These are phyloP conservation scores for Pygocentrus nattereri DNA, from an alignment of 2,797 vertebrate genomes.

Conservation along the genomic window DNA sequence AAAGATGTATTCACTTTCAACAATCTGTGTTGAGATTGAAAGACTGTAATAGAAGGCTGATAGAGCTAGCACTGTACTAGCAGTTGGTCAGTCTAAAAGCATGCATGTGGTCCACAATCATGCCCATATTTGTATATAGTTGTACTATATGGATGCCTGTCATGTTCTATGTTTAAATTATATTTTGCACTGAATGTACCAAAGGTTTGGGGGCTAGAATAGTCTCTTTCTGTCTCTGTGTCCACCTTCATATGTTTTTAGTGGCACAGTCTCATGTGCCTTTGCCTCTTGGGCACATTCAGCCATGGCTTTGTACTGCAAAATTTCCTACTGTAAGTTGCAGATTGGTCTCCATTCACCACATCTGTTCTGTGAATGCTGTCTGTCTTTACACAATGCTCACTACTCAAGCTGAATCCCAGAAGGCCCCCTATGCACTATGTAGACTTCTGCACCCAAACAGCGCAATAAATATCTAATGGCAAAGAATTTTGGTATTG, in stretches of 20 bases:
- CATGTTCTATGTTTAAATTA: conserved; percentile 81
- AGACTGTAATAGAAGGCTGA: conserved; percentile 46
- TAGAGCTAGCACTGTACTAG: conserved; percentile 33
- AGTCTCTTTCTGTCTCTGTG: conserved; percentile 67
- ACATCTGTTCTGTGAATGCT: neutral
- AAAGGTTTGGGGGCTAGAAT: conserved; percentile 82
- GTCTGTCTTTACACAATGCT: no score
- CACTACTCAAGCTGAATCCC: no score
- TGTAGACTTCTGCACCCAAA: no score
- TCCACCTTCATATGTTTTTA: conserved; percentile 23
- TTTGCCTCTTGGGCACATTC: conserved; percentile 11
- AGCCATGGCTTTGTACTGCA: neutral
- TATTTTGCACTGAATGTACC: conserved; percentile 97
- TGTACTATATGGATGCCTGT: conserved; percentile 82
- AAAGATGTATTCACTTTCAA: conserved; percentile 47
- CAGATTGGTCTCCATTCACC: neutral
- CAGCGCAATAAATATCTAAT: no score
- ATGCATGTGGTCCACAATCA: conserved; percentile 73
- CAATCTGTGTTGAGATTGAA: conserved; percentile 66
- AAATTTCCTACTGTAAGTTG: neutral
- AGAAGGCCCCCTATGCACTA: no score
- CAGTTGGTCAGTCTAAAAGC: conserved; percentile 66
- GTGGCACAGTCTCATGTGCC: neutral
- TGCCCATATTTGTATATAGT: conserved; percentile 80
- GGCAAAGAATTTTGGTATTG: no score